Percentiles rank a stretch among this genome's conserved stretches.
Conservation (phyloP, 2,113 vertebrate species). For the Xenus cinereus region DNA sequence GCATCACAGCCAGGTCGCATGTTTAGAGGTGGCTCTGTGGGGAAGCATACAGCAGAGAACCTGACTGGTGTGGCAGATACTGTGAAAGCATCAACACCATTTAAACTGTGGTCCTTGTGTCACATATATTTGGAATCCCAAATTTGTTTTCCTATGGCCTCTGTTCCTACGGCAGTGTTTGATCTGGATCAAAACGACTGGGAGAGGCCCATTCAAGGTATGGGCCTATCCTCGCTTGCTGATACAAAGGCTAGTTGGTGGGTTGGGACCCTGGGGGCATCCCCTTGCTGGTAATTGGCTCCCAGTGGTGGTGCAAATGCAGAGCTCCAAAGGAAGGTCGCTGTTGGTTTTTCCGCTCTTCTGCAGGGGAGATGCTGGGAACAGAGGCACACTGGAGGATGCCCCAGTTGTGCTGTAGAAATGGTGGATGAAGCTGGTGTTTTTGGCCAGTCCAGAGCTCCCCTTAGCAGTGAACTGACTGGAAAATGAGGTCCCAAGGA, state of each 20-base stretch:
- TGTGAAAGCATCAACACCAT: neutral
- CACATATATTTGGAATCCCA: neutral
- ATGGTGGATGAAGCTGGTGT: neutral
- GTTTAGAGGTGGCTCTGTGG: neutral
- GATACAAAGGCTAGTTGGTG: neutral
- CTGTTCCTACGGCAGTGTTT: neutral
- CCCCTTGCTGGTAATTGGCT: neutral
- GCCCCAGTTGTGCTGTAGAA: neutral
- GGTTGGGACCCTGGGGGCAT: accelerated
- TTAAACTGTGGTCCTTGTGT: neutral
- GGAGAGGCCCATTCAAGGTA: neutral
- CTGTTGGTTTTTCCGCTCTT: neutral
- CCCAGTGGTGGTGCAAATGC: neutral
- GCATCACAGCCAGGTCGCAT: neutral
- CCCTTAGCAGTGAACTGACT: neutral
- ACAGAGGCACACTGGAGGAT: neutral
- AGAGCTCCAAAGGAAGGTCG: neutral
- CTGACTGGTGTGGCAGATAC: neutral
- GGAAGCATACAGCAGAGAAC: neutral
- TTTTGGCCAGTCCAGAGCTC: neutral
- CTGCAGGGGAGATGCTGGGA: neutral
- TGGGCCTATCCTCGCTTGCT: neutral
- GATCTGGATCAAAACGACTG: neutral
- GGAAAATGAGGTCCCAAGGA: neutral
- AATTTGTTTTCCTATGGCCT: neutral